Base-by-base conservation (phyloP, 2,888 invertebrate genomes). In the Dusona sp. region DNA sequence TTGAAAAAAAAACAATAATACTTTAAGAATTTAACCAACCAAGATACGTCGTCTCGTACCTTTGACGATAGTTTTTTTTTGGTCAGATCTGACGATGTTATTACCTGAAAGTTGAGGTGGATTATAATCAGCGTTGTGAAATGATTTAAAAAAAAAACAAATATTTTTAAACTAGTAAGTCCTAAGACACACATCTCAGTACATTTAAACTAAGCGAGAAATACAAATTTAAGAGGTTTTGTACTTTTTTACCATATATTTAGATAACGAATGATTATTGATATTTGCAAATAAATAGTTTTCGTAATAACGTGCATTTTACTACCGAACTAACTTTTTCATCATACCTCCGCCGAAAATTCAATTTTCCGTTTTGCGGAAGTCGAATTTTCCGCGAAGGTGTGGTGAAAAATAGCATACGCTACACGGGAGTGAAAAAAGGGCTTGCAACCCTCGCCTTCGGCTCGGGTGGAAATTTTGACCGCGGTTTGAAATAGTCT, bases 261-360 rank as follows among this genome's bases (percentile, higher is more conserved):
- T 61, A 78, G 74, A 78, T 78, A 78, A 84, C 25, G 57, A 57
- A 65, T 83, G 68, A 74, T 48, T 85, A 85, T 85, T 78, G 51
- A 78, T 79, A 57, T 51, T 42, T 68, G 45, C 19, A 61, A 70
- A 79, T 72, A 68, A 83, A 86, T 81, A 79, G 85, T 87, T 85
- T 89, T 89, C 84, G 88, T 84, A 88, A 90, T 89, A 90, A 89
- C 88, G 89, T 84, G 57, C 84, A 79, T 83, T 87, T 86, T 13
- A 0, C 2, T 61, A 29, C 16, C 7, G 1, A 22, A 61, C 29
- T 16, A 25, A 7, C 29, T 6, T 13, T 13, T 13, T 25, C 25
- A 13, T 29, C 54, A 57, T 11, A n/a, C n/a, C n/a, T n/a, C n/a
- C n/a, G n/a, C n/a, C n/a, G n/a, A n/a, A n/a, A n/a, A n/a, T n/a